phyloP scores from a whole-genome alignment of 2,113 vertebrate species.

The Empidonax traillii region DNA sequence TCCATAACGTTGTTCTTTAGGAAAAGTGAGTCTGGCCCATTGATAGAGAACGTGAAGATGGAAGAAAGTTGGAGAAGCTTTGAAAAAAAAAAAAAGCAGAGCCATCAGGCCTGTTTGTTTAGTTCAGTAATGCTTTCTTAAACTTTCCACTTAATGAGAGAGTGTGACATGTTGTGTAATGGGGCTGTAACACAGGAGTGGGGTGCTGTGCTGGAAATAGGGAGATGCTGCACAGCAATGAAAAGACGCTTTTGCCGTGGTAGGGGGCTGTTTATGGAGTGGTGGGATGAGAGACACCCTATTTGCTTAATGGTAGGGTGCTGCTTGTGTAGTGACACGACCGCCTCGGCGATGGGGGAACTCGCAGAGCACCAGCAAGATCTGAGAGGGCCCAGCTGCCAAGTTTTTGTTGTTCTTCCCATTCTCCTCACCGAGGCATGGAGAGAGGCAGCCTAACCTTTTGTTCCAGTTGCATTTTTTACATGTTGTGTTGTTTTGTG shows the following conservation, averaged over 20 bases:
- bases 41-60: not conserved
- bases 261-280: slow-evolving; percentile 20
- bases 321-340: slow-evolving; percentile 6
- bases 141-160: not conserved
- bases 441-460: slow-evolving; percentile 63
- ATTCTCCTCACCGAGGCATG: slow-evolving; percentile 8
- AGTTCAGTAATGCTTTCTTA: not conserved
- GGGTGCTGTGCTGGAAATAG: not conserved
- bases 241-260: not conserved
- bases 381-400: slow-evolving; percentile 49
- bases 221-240: not conserved
- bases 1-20: fast-evolving
- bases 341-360: not conserved
- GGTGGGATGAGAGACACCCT: not conserved
- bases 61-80: not conserved
- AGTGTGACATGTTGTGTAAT: not conserved
- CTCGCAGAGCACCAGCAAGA: not conserved
- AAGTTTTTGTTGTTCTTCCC: slow-evolving; percentile 50
- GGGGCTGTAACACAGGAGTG: not conserved
- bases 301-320: slow-evolving; percentile 32
- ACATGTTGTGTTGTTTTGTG: slow-evolving; percentile 12
- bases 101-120: not conserved
- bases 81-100: not conserved
- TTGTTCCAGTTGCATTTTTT: slow-evolving; percentile 61
- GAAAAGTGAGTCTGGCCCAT: not conserved